A percentile compares a stretch with the other conserved stretches of the same genome.
Evolutionary conservation across 2,113 vertebrate genomes (phyloP).

Genomic region (Thymallus thymallus): DNA sequence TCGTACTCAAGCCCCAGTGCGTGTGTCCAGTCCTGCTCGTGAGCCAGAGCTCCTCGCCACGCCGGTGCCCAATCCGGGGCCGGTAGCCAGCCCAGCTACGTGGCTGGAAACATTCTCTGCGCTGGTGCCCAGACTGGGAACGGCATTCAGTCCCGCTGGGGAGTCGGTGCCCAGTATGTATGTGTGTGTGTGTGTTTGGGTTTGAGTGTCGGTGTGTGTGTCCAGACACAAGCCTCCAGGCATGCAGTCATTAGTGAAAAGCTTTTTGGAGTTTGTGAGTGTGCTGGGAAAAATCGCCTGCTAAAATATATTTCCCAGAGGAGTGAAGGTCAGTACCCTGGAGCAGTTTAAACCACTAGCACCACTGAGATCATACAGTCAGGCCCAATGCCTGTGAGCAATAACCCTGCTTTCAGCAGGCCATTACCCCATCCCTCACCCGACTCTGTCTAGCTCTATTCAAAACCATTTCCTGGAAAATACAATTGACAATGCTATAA

Average conservation of each 20-base stretch:
- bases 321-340: constrained; percentile 25
- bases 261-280: neutral
- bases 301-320: too few species aligned
- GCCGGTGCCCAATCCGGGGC: too few species aligned
- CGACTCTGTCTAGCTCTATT: neutral
- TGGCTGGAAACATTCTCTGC: too few species aligned
- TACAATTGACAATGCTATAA: neutral
- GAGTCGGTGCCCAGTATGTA: too few species aligned
- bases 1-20: too few species aligned
- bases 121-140: too few species aligned
- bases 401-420: neutral
- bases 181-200: neutral
- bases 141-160: too few species aligned
- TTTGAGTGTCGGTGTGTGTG: neutral
- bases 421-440: constrained; percentile 1
- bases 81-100: too few species aligned
- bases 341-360: neutral
- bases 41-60: too few species aligned
- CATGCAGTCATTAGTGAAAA: neutral
- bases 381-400: neutral
- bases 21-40: too few species aligned
- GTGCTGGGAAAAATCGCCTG: neutral
- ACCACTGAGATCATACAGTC: neutral
- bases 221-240: neutral
- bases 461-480: neutral